Base-by-base conservation (phyloP, 1,140 invertebrate genomes). In the Drosophila kanapiae region DNA sequence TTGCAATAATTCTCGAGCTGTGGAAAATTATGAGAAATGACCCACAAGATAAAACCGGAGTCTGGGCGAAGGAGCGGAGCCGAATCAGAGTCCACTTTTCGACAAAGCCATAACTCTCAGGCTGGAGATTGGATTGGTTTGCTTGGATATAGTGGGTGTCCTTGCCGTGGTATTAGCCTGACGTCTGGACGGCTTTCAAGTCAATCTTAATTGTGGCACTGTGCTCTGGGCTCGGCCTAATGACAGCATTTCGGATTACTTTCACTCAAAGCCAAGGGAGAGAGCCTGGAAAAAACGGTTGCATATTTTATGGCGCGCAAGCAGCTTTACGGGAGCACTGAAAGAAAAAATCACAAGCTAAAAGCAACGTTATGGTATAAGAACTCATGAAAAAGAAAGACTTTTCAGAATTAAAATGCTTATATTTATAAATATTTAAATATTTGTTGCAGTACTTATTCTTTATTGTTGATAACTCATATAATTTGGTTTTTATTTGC, bases 11-110 rank as follows among this genome's bases (percentile, higher is more conserved):
- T 88, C 85, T 88, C 81, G 65, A 67, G 79, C 84, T 88, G 56
- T 72, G 75, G 60, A 91, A 91, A 88, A 91, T 91, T 91, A 91
- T 91, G 87, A 91, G 86, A 87, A 87, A 91, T 91, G 88, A 87
- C 83, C 80, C 45, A 75, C 53, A 54, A 91, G 87, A 91, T 91
- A 91, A 87, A 61, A 16, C 65, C 42, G 23, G n/a, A 27, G 53
- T 42, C 37, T 62, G 49, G 56, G 68, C 51, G 16, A 38, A 42
- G 16, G 16, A 53, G 67, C 58, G 18, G 54, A 57, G 48, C 63
- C 38, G 56, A 59, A 59, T 67, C 56, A 23, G 54, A 70, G 78
- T 81, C 82, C 82, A 81, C 78, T 85, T 85, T 85, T 81, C 78
- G 82, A 68, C 82, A 80, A 61, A 75, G 82, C 82, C 74, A 85